phyloP scores from a whole-genome alignment of 2,797 vertebrate genomes.

The Denticeps clupeoides region DNA sequence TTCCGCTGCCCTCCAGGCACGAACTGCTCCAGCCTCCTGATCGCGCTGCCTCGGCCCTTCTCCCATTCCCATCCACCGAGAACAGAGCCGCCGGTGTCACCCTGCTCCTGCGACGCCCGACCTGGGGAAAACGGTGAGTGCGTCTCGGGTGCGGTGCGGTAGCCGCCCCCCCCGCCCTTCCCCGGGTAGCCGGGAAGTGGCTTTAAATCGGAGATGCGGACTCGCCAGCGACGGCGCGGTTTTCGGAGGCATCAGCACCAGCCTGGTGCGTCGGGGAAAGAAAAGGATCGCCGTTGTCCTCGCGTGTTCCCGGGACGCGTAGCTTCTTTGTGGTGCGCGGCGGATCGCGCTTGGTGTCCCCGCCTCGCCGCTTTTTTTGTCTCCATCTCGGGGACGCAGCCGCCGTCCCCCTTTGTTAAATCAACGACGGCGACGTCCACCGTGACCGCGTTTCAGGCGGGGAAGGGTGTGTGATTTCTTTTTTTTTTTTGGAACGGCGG shows the following conservation, averaged over 20 bases:
- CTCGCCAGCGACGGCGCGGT: background rate
- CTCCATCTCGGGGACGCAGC: background rate
- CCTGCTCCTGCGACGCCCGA: background rate
- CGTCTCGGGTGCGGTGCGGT: too few species aligned
- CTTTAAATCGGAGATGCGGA: too few species aligned
- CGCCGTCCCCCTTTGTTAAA: background rate
- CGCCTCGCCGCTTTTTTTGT: conserved; percentile 4
- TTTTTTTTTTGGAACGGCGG: too few species aligned
- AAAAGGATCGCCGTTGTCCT: background rate
- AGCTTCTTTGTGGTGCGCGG: too few species aligned
- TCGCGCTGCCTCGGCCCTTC: too few species aligned
- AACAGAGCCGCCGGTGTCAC: conserved; percentile 1
- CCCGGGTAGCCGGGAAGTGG: background rate
- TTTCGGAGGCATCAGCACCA: conserved; percentile 5
- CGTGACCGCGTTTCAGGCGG: too few species aligned
- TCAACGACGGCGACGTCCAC: too few species aligned
- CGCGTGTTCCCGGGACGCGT: background rate
- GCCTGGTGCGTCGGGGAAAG: background rate
- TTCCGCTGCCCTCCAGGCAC: conserved; percentile 1
- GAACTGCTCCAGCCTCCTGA: too few species aligned
- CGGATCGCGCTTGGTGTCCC: too few species aligned
- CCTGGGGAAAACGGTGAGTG: background rate
- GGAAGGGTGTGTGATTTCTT: too few species aligned
- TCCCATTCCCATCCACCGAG: conserved; percentile 25
- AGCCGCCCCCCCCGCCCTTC: too few species aligned